Evolutionary conservation across 2,888 invertebrate species (phyloP), one percentile per base, ranked within the genome.

Genomic region (Cremastinae sp.): DNA sequence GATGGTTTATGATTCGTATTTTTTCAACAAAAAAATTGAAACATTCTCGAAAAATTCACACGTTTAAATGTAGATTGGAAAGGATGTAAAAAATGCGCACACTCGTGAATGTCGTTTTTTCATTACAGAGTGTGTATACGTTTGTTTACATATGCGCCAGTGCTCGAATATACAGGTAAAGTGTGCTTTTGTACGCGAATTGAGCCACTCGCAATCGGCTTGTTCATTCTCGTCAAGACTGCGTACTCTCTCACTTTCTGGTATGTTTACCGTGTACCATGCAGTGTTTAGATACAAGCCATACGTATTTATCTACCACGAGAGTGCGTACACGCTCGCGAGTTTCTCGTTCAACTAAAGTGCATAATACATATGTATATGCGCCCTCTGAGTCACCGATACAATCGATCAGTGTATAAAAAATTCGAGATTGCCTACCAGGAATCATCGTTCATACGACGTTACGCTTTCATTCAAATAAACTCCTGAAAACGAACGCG

Each of bases 291-390:
- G 45, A 51, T 59, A 68, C 72, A 75, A 64, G 62, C 66, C 75
- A 69, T 61, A 41, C 72, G 66, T 76, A 76, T 73, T 69, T 76
- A 73, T 69, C 64, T 59, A 43, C 39, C 61, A 53, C 35, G 20
- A 53, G 62, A 73, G 53, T 68, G 62, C 68, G 72, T 47, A 64
- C 58, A 53, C 59, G 59, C 51, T 47, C 59, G 68, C 12, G 64
- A 2, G 14, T 43, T 51, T 68, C 47, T 59, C 51, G 59, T 70
- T 70, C 51, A 70, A 9, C 43, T 12, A 10, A 8, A 49, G 49
- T 49, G 51, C 70, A 70, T 61, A 53, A 70, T 70, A 61, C 61
- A 53, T 70, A 35, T n/a, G n/a, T n/a, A n/a, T n/a, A 35, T 5
- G 5, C 28, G 28, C 28, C 28, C 28, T 2, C 5, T 28, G 61